These are phyloP conservation scores for Aplodontia rufa DNA, from an alignment of 2,113 vertebrate genomes.

Conservation along the genomic window DNA sequence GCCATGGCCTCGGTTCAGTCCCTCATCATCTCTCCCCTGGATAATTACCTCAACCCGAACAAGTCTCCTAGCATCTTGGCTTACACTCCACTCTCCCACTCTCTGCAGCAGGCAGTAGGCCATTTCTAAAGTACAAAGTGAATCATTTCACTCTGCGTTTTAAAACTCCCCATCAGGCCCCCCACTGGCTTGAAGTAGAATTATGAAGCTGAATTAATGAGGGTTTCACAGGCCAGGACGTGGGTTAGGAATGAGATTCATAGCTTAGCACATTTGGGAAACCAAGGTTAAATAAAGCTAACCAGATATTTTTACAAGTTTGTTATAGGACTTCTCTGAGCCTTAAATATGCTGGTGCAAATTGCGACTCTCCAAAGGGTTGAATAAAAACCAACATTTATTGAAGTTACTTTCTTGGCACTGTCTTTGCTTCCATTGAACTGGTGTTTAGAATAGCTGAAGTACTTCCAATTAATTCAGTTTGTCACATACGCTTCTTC, in stretches of 20 bases:
- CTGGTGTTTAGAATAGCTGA: background rate
- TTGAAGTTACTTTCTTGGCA: background rate
- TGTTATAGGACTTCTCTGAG: slow-evolving; percentile 32
- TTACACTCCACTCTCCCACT: background rate
- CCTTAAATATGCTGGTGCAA: background rate
- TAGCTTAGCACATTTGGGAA: background rate
- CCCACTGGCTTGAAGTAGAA: background rate
- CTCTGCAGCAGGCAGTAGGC: slow-evolving; percentile 18
- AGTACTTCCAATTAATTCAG: background rate
- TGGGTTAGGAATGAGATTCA: background rate
- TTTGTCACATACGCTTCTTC: background rate
- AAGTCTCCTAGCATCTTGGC: slow-evolving; percentile 42
- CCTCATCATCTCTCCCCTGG: background rate
- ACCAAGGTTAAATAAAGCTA: background rate
- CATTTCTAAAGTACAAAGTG: slow-evolving; percentile 29
- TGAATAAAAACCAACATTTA: background rate
- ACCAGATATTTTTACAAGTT: background rate
- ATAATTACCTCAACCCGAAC: background rate
- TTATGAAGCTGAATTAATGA: background rate
- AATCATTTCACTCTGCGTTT: slow-evolving; percentile 18
- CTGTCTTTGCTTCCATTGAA: background rate
- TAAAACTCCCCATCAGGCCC: background rate
- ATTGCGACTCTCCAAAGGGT: background rate
- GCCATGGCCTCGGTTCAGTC: background rate
- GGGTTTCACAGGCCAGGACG: background rate